phyloP scores from a whole-genome alignment of 2,113 vertebrate genomes.

The Apodemus sylvaticus region DNA sequence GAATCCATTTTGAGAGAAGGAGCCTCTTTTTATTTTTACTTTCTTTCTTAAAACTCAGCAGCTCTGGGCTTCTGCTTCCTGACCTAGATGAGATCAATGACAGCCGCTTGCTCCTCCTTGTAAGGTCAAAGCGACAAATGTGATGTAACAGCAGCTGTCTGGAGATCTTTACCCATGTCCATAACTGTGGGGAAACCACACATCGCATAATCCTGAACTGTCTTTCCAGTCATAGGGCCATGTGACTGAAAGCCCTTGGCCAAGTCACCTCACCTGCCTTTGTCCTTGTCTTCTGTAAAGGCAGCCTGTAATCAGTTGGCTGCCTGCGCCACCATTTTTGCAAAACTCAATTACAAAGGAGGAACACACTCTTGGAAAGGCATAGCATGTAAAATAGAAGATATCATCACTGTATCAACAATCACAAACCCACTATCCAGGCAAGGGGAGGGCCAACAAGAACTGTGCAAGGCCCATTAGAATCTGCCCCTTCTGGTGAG shows the following conservation, averaged over 20 bases:
- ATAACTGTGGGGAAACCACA: background rate
- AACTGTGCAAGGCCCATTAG: background rate
- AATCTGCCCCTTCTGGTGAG: conserved; percentile 30
- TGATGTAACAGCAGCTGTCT: background rate
- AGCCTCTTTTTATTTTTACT: background rate
- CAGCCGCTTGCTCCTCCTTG: background rate
- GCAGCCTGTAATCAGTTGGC: background rate
- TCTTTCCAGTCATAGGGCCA: background rate
- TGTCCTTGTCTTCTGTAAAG: background rate
- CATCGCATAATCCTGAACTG: background rate
- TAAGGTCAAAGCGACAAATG: background rate
- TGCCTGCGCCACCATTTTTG: background rate
- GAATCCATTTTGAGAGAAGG: background rate
- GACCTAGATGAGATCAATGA: background rate
- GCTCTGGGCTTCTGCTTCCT: background rate
- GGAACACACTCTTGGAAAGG: conserved; percentile 55
- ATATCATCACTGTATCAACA: conserved; percentile 51
- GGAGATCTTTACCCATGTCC: background rate
- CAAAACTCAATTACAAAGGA: background rate
- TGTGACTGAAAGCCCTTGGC: background rate
- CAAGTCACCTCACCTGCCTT: background rate
- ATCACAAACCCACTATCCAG: conserved; percentile 49
- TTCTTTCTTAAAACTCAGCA: background rate
- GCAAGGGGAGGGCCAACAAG: background rate
- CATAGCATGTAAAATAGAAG: background rate